Evolutionary conservation across 23 tunicate genomes (phyloP).

Genomic region (Ascidia mentula): DNA sequence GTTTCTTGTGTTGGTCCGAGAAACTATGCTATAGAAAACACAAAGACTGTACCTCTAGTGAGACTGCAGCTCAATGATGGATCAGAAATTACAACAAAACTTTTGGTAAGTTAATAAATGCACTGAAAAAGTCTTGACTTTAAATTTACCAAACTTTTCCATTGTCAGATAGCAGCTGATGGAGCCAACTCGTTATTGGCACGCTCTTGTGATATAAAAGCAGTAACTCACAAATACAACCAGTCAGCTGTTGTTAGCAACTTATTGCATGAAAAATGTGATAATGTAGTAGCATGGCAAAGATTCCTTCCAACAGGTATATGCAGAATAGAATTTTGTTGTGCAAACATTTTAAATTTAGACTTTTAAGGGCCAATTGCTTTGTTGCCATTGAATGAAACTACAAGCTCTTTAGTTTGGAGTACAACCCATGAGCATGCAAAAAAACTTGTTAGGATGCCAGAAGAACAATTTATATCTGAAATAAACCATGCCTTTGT

Average conservation of each 20-base stretch:
- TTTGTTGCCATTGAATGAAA: slow-evolving; percentile 63
- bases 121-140: background rate
- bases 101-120: slow-evolving; percentile 39
- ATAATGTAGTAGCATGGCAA: slow-evolving; percentile 87
- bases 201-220: slow-evolving; percentile 21
- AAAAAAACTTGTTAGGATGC: slow-evolving; percentile 22
- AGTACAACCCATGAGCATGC: slow-evolving; percentile 79
- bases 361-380: slow-evolving; percentile 84
- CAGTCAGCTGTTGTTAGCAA: slow-evolving; percentile 82
- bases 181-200: slow-evolving; percentile 69
- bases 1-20: slow-evolving; percentile 34
- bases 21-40: slow-evolving; percentile 26
- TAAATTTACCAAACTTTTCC: background rate
- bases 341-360: background rate
- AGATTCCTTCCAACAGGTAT: slow-evolving; percentile 83
- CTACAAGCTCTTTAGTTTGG: slow-evolving; percentile 81
- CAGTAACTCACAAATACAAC: slow-evolving; percentile 43
- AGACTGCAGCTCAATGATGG: slow-evolving; percentile 35
- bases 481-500: slow-evolving; percentile 83
- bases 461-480: slow-evolving; percentile 42
- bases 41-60: slow-evolving; percentile 3
- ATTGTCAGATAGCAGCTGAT: slow-evolving; percentile 88
- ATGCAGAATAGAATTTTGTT: background rate
- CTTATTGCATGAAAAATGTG: slow-evolving; percentile 39
- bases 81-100: slow-evolving; percentile 25